phyloP scores from a whole-genome alignment of 2,888 invertebrate species.

The Heliconius ethilla region DNA sequence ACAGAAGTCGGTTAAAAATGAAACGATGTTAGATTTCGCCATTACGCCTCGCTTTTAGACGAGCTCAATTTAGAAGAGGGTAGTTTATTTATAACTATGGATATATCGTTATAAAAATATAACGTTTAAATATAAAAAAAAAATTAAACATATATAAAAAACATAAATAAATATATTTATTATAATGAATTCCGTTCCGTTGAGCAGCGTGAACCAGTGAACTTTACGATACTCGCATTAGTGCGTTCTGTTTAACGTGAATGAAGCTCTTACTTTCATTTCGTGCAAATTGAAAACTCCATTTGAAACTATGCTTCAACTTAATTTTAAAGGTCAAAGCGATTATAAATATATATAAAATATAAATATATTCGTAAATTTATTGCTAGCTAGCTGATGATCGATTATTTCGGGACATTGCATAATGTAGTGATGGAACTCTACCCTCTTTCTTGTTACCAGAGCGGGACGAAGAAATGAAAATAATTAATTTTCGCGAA shows the following conservation, averaged over 20 bases:
- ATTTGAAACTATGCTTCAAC: background rate
- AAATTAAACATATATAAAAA: background rate
- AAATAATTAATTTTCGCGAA: no score
- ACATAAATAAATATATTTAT: constrained; percentile 6
- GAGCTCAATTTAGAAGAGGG: background rate
- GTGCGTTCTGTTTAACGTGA: constrained; percentile 32
- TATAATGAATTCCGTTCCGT: constrained; percentile 6
- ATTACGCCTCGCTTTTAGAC: background rate
- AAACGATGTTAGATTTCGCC: no score
- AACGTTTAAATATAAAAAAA: background rate
- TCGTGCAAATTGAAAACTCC: background rate
- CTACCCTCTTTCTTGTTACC: no score
- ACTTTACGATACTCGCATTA: constrained; percentile 10
- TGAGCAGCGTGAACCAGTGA: constrained; percentile 12
- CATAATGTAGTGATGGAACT: no score
- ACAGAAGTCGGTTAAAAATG: no score
- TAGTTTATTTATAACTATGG: background rate
- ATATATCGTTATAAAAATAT: no score
- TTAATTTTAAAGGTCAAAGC: background rate
- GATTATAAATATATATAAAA: no score
- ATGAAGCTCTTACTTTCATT: constrained; percentile 25
- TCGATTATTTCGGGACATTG: background rate
- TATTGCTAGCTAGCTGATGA: background rate
- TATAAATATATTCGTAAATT: no score
- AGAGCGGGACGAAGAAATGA: no score